Base-by-base conservation (phyloP, 2,113 vertebrate genomes). In the Platycercus adscitus region DNA sequence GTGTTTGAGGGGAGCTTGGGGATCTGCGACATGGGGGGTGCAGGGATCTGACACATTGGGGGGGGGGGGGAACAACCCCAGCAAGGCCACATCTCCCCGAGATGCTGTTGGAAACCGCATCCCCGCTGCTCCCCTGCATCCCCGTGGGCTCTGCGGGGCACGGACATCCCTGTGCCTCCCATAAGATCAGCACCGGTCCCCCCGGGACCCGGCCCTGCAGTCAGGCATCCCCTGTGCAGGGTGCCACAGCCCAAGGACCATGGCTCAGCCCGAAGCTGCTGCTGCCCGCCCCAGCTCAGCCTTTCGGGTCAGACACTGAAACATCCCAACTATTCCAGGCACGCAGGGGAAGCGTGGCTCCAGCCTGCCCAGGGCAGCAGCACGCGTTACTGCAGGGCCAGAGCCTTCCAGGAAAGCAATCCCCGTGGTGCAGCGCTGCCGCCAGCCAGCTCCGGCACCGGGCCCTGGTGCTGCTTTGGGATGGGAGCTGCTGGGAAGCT, bases 141-240 rank as follows among this genome's bases (percentile, higher is more conserved):
- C 39, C 47, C 8, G 19, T 4, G 12, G 31, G 55, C 53, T 43
- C 46, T 11, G 46, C 11, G 4, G n/a, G 65, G 35, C 4, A 4
- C 28, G 3, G 43, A 8, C 2, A 11, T 5, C 7, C 31, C 31
- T 50, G 35, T 3, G 14, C n/a, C 24, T 17, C 26, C 69, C 61
- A 4, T 2, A 5, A 6, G 18, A 13, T 3, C 58, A 7, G 28
- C 10, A 6, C 20, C 25, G 1, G 47, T 0, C 16, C 43, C 75
- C 50, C 5, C 8, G 1, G 10, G 43, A 18, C 11, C n/a, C 63
- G 4, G 21, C 46, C 3, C 10, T 4, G 41, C 13, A 7, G n/a
- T 2, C 7, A 3, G 25, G 49, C 18, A 16, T 8, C 41, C 8
- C 29, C 75, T 2, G 39, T 0, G 24, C 2, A 2, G 35, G 43